Conservation (phyloP, 2,888 invertebrate genomes). For the Amblyteles armatorius region DNA sequence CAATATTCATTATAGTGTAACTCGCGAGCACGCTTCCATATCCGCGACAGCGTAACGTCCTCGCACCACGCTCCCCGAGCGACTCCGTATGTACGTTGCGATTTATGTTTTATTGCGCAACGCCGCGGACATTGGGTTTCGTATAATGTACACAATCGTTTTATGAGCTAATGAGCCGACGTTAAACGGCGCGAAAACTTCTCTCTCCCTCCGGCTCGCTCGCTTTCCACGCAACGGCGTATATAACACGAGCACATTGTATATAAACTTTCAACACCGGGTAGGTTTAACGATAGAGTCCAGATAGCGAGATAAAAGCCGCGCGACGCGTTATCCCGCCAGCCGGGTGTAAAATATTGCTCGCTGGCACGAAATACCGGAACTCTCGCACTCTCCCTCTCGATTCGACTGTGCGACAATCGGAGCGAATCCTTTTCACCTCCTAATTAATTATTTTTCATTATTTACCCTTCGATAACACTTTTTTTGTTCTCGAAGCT, state of each 20-base stretch:
- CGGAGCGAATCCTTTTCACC: not conserved
- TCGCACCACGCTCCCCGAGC: slow-evolving; percentile 8
- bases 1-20: not conserved
- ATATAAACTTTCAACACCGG: slow-evolving; percentile 24
- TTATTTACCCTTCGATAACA: not conserved
- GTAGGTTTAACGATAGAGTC: slow-evolving; percentile 5
- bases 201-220: not conserved
- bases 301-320: slow-evolving; percentile 56
- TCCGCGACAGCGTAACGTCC: slow-evolving; percentile 35
- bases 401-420: not conserved
- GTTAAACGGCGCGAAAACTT: slow-evolving; percentile 47
- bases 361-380: slow-evolving; percentile 73
- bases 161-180: slow-evolving; percentile 67
- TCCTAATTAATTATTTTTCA: not conserved
- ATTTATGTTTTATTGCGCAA: slow-evolving; percentile 65
- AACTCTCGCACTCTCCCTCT: slow-evolving; percentile 32
- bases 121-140: slow-evolving; percentile 55
- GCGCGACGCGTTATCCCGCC: slow-evolving; percentile 42
- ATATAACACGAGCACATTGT: slow-evolving; percentile 3
- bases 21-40: slow-evolving; percentile 6
- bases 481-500: not conserved
- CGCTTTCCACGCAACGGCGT: not conserved
- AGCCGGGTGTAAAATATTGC: slow-evolving; percentile 60
- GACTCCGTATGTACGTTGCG: not conserved
- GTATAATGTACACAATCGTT: slow-evolving; percentile 67